These are phyloP conservation scores for Drosophila erecta DNA, from an alignment of 1,140 invertebrate genomes.

Conservation along the genomic window DNA sequence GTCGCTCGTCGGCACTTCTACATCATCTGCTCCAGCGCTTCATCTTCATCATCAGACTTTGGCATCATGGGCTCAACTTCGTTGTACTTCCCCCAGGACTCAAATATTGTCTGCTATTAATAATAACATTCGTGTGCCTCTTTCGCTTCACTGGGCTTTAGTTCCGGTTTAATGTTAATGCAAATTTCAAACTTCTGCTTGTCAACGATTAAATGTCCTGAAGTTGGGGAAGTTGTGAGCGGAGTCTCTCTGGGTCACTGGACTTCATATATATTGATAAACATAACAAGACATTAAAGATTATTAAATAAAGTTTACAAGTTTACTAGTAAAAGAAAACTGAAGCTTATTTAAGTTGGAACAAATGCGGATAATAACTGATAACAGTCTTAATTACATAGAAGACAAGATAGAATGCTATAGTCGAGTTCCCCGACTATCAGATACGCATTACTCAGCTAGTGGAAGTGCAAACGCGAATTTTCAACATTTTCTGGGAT, in stretches of 20 bases:
- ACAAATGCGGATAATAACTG: background rate
- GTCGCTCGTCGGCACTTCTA: slow-evolving; percentile 52
- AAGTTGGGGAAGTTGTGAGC: background rate
- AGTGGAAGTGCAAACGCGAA: too few relatives aligned
- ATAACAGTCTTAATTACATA: too few relatives aligned
- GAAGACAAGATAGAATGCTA: too few relatives aligned
- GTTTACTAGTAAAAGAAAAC: background rate
- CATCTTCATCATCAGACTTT: slow-evolving; percentile 65
- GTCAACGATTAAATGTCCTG: slow-evolving; percentile 21
- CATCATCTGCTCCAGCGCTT: slow-evolving; percentile 57
- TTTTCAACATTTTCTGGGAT: too few relatives aligned
- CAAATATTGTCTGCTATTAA: slow-evolving; percentile 52
- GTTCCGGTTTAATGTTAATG: slow-evolving; percentile 75
- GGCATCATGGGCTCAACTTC: slow-evolving; percentile 20
- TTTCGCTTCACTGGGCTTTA: slow-evolving; percentile 64
- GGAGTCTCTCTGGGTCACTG: slow-evolving; percentile 9
- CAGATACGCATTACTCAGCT: too few relatives aligned
- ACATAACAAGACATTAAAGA: background rate
- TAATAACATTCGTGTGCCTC: slow-evolving; percentile 57
- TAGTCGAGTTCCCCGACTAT: too few relatives aligned
- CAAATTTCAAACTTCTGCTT: slow-evolving; percentile 59
- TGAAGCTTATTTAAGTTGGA: background rate
- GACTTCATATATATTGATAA: background rate
- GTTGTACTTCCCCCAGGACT: slow-evolving; percentile 39
- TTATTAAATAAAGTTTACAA: background rate